Evolutionary conservation across 2,113 vertebrate species (phyloP), one percentile per base, ranked within the genome.

Genomic region (Lepus europaeus): DNA sequence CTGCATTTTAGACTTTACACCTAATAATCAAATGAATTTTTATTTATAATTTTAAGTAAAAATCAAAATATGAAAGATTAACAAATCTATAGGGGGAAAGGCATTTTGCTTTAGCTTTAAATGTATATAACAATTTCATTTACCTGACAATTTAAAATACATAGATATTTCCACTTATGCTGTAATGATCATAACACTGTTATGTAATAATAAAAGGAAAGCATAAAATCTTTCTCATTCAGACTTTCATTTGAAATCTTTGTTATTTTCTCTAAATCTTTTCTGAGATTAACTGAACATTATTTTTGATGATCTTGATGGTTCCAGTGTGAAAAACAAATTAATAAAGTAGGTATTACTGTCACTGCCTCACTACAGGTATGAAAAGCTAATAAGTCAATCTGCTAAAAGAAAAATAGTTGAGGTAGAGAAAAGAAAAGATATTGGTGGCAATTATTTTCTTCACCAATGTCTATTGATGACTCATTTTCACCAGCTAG

Each of bases 401-500:
- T 83, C 17, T 90, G 19, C 22, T 93, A 85, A 87, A 93, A 95
- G 22, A 49, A 56, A 77, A 64, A 83, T 79, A 92, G 76, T 14
- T 12, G 29, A 19, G 19, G 31, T 56, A 14, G 70, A n/a, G 49
- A 14, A 77, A 63, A 49, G 82, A 70, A 49, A 85, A 63, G 78
- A 63, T 59, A 92, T 95, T 3, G 51, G 80, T 80, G 19, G 59
- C 56, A 91, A 93, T 90, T 91, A 84, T 3, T 61, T 96, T 96
- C n/a, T 95, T 93, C 89, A 87, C 91, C 66, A 89, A 80, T 90
- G 91, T 91, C 90, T 86, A 49, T 6, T 83, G 74, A 96, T 97
- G 94, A 95, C 69, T 93, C 93, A 95, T 95, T 56, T 22, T 33
- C 39, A 83, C 7, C 53, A 92, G 78, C 68, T 95, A 95, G 92